Evolutionary conservation across 2,797 vertebrate genomes (phyloP).

Genomic region (Rhincodon typus): DNA sequence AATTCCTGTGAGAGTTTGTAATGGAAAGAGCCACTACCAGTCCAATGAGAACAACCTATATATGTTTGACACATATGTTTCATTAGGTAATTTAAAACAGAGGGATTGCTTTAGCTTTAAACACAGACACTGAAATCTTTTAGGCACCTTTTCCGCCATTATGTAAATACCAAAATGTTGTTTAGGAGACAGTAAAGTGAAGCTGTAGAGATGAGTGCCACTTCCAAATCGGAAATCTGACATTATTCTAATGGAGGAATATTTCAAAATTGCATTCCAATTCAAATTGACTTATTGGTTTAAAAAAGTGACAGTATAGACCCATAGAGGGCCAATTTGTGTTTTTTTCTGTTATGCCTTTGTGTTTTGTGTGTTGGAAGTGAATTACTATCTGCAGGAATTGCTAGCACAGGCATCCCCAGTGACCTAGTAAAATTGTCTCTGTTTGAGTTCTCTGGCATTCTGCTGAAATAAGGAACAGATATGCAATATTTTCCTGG

Average conservation of each 20-base stretch:
- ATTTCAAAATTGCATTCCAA: not conserved
- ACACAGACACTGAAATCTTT: not conserved
- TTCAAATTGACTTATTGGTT: not conserved
- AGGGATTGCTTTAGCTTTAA: not conserved
- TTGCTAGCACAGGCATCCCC: not conserved
- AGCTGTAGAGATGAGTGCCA: not conserved
- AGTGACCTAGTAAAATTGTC: not conserved
- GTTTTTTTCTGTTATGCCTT: not conserved
- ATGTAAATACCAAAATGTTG: not conserved
- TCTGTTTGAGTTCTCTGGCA: constrained; percentile 3
- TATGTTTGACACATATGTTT: not conserved
- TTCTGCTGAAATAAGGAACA: not conserved
- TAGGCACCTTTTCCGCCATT: not conserved
- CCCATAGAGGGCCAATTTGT: constrained; percentile 6
- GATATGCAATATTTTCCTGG: not conserved
- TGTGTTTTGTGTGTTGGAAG: constrained; percentile 4
- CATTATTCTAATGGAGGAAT: not conserved
- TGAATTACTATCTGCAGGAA: not conserved
- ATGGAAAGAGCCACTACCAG: not conserved
- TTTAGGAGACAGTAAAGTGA: not conserved
- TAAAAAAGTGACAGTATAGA: not conserved
- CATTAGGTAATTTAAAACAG: not conserved
- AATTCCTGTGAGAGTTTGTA: not conserved
- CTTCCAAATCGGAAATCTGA: not conserved
- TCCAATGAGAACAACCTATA: not conserved